Evolutionary conservation across 1,140 invertebrate species (phyloP).

Genomic region (Bombyx mandarina): DNA sequence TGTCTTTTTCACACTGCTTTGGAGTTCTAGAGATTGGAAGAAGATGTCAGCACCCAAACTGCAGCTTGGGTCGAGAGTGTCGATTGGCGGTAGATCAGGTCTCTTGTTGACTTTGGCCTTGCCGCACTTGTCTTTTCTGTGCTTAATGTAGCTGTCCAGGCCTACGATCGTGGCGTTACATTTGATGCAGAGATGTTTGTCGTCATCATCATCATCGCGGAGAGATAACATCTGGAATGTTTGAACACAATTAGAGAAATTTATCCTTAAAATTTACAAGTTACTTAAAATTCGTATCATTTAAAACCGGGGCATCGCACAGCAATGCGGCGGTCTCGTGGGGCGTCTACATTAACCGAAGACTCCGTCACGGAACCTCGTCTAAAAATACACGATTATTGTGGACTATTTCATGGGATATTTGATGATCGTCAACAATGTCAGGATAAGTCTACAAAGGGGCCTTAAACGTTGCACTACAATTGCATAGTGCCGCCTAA

Average conservation of each 20-base stretch:
- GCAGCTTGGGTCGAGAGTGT: slow-evolving; percentile 59
- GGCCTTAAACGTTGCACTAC: no score
- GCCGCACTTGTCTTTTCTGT: slow-evolving; percentile 79
- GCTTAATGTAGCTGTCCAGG: slow-evolving; percentile 85
- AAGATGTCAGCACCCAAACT: slow-evolving; percentile 84
- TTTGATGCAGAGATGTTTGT: slow-evolving; percentile 88
- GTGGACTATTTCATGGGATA: slow-evolving; percentile 27
- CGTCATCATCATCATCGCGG: slow-evolving; percentile 76
- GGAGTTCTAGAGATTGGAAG: slow-evolving; percentile 87
- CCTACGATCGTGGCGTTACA: slow-evolving; percentile 86
- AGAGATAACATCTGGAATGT: slow-evolving; percentile 54
- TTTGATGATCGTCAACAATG: slow-evolving; percentile 24
- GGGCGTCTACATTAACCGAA: slow-evolving; percentile 35
- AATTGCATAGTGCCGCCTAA: no score
- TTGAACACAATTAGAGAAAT: background rate
- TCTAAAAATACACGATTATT: slow-evolving; percentile 38
- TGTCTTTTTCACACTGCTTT: slow-evolving; percentile 78
- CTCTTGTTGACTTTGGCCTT: slow-evolving; percentile 50
- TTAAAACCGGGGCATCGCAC: background rate
- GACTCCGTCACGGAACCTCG: slow-evolving; percentile 35
- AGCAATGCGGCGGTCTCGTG: slow-evolving; percentile 31
- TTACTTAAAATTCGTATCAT: no score
- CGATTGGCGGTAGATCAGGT: slow-evolving; percentile 39
- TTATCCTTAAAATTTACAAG: no score
- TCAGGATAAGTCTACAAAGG: background rate